Evolutionary conservation across 2,888 invertebrate genomes (phyloP).

Genomic region (Salticus scenicus): DNA sequence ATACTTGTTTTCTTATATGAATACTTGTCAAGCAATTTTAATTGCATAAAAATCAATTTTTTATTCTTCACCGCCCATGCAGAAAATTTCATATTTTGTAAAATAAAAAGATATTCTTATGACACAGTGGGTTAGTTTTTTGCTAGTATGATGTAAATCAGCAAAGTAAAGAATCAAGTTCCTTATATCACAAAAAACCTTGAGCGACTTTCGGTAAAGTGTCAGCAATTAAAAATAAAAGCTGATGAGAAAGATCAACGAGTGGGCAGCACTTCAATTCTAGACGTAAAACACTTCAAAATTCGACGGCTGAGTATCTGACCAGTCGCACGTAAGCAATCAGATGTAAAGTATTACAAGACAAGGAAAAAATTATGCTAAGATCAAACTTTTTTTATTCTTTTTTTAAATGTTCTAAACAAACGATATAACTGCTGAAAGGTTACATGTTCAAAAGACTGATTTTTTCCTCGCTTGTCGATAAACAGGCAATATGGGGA

Average conservation of each 20-base stretch:
- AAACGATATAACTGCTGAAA: neutral
- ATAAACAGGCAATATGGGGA: no score
- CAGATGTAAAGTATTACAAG: neutral
- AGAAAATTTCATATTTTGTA: no score
- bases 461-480: no score
- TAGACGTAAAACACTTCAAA: neutral
- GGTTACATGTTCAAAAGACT: neutral
- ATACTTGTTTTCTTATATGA: no score
- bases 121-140: no score
- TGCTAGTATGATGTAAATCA: no score
- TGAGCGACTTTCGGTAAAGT: neutral
- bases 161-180: neutral
- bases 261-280: neutral
- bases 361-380: neutral
- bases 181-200: neutral
- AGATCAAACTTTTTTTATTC: no score
- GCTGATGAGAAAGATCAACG: neutral
- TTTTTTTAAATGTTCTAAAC: neutral
- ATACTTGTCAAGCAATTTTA: no score
- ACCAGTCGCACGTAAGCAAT: neutral
- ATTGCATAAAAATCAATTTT: no score
- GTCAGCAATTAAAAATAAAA: neutral
- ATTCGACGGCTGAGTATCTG: neutral
- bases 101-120: no score
- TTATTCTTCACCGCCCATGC: no score